A percentile compares a stretch with the other conserved stretches of the same genome.
phyloP scores from a whole-genome alignment of 2,797 vertebrate species.

The Epinephelus malabaricus region DNA sequence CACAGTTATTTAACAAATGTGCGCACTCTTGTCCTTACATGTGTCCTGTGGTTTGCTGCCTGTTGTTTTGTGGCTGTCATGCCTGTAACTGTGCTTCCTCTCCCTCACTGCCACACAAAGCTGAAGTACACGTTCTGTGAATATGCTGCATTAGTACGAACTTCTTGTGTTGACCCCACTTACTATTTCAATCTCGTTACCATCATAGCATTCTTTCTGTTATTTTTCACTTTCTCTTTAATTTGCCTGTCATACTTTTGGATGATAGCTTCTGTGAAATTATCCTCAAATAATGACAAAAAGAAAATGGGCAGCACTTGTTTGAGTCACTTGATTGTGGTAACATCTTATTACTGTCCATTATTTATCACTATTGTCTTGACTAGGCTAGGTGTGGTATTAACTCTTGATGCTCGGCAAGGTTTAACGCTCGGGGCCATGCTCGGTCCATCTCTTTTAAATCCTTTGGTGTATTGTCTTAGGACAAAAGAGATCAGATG shows the following conservation, averaged over 20 bases:
- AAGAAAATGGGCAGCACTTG: constrained; percentile 45
- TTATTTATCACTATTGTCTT: constrained; percentile 12
- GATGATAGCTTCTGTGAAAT: constrained; percentile 31
- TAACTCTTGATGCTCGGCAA: constrained; percentile 24
- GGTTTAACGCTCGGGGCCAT: constrained; percentile 4
- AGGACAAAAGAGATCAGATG: constrained; percentile 47
- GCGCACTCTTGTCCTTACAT: neutral
- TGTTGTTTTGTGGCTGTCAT: constrained; percentile 4
- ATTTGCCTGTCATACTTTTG: constrained; percentile 43
- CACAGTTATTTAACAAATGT: constrained; percentile 37
- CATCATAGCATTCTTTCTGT: constrained; percentile 2
- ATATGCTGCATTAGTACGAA: constrained; percentile 20
- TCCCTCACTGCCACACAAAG: constrained; percentile 14
- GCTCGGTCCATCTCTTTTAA: constrained; percentile 36
- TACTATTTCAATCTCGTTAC: constrained; percentile 33
- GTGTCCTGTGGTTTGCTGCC: neutral
- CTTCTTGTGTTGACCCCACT: constrained; percentile 20
- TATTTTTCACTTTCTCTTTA: constrained; percentile 32
- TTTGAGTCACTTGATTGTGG: constrained; percentile 51
- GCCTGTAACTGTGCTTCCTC: constrained; percentile 18
- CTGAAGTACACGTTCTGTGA: constrained; percentile 37
- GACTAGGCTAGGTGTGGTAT: constrained; percentile 33
- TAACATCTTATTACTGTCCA: constrained; percentile 29
- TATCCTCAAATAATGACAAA: constrained; percentile 21
- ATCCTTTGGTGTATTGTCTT: constrained; percentile 57